Evolutionary conservation across 2,888 invertebrate genomes (phyloP).

Genomic region (Polyommatus iphigenia): DNA sequence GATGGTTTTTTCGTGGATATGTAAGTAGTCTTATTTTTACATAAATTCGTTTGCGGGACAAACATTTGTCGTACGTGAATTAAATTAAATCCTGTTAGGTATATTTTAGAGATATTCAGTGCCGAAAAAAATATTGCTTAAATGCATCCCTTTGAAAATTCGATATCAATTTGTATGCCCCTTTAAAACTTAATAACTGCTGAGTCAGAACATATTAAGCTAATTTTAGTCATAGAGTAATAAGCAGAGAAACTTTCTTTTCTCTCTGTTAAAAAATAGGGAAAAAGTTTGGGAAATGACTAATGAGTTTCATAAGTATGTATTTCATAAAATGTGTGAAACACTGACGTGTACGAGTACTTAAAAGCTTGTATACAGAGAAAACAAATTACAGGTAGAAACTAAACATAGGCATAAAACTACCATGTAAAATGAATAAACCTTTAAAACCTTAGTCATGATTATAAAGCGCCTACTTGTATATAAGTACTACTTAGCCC

Average conservation of each 20-base stretch:
- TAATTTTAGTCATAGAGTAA: too few species aligned
- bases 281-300: too few species aligned
- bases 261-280: too few species aligned
- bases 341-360: neutral
- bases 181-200: too few species aligned
- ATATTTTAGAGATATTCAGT: too few species aligned
- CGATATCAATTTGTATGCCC: too few species aligned
- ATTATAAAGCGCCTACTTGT: neutral
- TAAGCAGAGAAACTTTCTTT: too few species aligned
- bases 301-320: too few species aligned
- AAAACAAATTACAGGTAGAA: neutral
- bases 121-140: too few species aligned
- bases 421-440: neutral
- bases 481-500: constrained; percentile 5
- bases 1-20: neutral
- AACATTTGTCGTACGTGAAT: neutral
- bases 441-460: neutral
- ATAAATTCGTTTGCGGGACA: neutral
- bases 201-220: too few species aligned
- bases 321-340: neutral
- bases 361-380: neutral
- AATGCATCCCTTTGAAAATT: too few species aligned
- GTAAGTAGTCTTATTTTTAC: neutral
- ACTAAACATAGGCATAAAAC: neutral
- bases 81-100: too few species aligned